Percentiles rank a stretch among this genome's conserved stretches.
These are phyloP conservation scores for Petrocephalus sullivani DNA, from an alignment of 2,797 vertebrate genomes.

Conservation along the genomic window DNA sequence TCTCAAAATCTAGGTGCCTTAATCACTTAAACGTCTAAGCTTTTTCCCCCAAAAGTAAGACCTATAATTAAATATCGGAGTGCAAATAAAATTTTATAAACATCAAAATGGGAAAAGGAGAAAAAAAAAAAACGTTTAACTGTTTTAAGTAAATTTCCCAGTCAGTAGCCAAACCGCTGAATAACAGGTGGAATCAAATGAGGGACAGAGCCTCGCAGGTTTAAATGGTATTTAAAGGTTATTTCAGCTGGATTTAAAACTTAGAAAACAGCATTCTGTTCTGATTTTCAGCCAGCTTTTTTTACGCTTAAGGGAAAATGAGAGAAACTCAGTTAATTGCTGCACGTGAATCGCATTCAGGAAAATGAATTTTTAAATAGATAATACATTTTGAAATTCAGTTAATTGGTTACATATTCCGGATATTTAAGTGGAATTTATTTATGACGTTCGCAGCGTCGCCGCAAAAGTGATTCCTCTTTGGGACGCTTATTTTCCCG, in stretches of 20 bases:
- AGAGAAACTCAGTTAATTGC: not conserved
- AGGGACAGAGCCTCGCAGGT: not conserved
- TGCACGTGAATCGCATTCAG: not conserved
- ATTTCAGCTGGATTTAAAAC: not conserved
- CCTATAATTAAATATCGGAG: not conserved
- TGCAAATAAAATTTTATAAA: not conserved
- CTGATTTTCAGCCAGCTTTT: not conserved
- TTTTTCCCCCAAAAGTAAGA: not conserved
- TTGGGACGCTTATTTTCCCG: not conserved
- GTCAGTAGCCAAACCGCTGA: not conserved
- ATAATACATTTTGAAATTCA: conserved; percentile 3
- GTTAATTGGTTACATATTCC: not conserved
- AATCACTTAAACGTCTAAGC: not conserved
- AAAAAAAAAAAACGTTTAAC: not conserved
- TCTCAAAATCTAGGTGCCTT: not conserved
- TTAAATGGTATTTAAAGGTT: not conserved
- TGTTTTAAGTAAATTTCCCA: not conserved
- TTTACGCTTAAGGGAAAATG: not conserved
- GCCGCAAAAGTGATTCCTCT: not conserved
- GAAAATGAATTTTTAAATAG: conserved; percentile 6
- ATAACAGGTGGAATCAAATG: not conserved
- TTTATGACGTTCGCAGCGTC: not conserved
- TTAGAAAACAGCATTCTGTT: not conserved
- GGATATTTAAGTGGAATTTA: not conserved
- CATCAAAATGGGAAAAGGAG: not conserved